Evolutionary conservation across 2,113 vertebrate genomes (phyloP).

Genomic region (Hiodon alosoides): DNA sequence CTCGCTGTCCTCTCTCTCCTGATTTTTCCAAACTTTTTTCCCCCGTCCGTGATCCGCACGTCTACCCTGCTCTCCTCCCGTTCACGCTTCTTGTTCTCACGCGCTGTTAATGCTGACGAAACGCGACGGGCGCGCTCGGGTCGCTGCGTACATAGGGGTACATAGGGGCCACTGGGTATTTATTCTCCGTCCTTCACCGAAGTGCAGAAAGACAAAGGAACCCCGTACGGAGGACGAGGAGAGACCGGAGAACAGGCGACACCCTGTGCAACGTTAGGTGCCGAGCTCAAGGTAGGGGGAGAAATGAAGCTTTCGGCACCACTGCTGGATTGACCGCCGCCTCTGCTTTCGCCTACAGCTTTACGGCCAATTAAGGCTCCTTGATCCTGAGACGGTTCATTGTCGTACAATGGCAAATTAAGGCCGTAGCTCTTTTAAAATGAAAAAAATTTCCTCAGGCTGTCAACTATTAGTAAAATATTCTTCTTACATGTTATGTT

Average conservation of each 20-base stretch:
- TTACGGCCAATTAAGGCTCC: no score
- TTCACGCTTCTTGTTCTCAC: neutral
- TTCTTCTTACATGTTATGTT: no score
- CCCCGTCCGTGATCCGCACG: no score
- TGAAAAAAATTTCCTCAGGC: no score
- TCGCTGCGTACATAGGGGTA: neutral
- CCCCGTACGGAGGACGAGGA: neutral
- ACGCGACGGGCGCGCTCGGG: neutral
- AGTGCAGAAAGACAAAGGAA: neutral
- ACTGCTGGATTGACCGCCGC: no score
- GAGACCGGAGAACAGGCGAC: no score
- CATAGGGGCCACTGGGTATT: neutral
- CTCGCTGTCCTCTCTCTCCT: neutral
- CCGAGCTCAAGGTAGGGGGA: constrained; percentile 2
- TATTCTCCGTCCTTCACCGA: neutral
- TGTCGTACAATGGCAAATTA: no score
- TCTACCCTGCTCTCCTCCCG: neutral
- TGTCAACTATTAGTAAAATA: no score
- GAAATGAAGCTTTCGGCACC: no score
- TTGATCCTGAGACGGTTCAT: no score
- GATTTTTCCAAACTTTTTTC: neutral
- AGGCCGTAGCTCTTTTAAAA: no score
- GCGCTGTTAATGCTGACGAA: neutral
- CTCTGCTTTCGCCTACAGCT: no score
- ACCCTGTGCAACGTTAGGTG: neutral